phyloP scores from a whole-genome alignment of 1,140 invertebrate species.

The Aradophagus sp. region DNA sequence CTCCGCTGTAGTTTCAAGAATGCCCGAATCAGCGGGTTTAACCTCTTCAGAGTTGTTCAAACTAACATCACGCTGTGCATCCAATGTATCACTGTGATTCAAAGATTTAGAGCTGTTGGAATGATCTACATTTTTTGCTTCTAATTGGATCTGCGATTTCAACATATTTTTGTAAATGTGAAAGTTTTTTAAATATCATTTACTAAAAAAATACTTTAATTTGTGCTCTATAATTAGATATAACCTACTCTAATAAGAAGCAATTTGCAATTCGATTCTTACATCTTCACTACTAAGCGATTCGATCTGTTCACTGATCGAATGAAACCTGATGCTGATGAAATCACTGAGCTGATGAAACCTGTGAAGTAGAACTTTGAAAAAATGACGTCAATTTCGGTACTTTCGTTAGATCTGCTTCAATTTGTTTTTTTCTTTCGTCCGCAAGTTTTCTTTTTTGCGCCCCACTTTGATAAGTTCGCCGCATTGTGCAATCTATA shows the following conservation, averaged over 20 bases:
- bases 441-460: constrained; percentile 18
- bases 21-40: too few species aligned
- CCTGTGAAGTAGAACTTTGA: not conserved
- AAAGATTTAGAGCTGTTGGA: too few species aligned
- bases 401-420: constrained; percentile 10
- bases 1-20: not conserved
- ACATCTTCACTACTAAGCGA: not conserved
- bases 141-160: constrained; percentile 1
- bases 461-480: constrained; percentile 8
- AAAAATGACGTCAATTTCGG: constrained; percentile 15
- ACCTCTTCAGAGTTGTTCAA: too few species aligned
- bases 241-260: not conserved
- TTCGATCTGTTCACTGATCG: constrained; percentile 1
- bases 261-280: too few species aligned
- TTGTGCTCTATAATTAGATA: not conserved
- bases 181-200: too few species aligned
- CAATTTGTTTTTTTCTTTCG: constrained; percentile 17
- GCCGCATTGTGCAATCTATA: constrained; percentile 12
- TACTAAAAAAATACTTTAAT: not conserved
- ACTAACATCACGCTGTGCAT: too few species aligned
- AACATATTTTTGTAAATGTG: not conserved
- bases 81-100: too few species aligned
- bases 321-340: too few species aligned
- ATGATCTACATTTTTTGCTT: not conserved
- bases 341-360: constrained; percentile 3